phyloP scores from a whole-genome alignment of 2,797 vertebrate genomes.

The Phalloptychus januarius region DNA sequence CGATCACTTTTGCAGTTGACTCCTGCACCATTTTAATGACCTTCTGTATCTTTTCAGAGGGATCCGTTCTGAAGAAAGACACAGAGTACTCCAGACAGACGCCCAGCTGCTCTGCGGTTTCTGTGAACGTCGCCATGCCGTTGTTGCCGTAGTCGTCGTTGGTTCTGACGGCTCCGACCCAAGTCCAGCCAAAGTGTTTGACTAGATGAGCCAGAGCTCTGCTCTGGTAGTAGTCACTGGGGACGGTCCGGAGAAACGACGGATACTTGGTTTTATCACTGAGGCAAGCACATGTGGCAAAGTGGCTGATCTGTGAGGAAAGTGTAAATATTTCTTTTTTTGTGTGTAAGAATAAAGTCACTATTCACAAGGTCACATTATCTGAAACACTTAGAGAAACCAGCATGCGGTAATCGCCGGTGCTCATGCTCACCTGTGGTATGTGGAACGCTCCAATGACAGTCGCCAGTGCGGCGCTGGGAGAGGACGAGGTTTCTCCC shows the following conservation, averaged over 20 bases:
- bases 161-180: conserved; percentile 76
- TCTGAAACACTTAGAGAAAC: not conserved
- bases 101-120: conserved; percentile 57
- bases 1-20: conserved; percentile 67
- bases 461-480: conserved; percentile 70
- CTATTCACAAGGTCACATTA: not conserved
- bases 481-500: conserved; percentile 76
- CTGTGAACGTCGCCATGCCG: conserved; percentile 67
- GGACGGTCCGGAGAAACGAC: conserved; percentile 80
- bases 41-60: conserved; percentile 57
- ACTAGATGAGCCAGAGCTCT: conserved; percentile 77
- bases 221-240: conserved; percentile 80
- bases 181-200: conserved; percentile 81
- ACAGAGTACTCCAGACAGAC: conserved; percentile 76
- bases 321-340: not conserved
- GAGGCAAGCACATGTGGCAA: conserved; percentile 79
- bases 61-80: conserved; percentile 70
- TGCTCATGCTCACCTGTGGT: conserved; percentile 65
- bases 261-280: conserved; percentile 77
- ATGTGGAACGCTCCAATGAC: conserved; percentile 75
- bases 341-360: not conserved
- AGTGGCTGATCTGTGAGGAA: conserved; percentile 71
- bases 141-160: conserved; percentile 76
- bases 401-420: not conserved
- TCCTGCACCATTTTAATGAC: conserved; percentile 60